phyloP scores from a whole-genome alignment of 53 echinoderm and acorn worm genomes.

The Mesocentrotus franciscanus region DNA sequence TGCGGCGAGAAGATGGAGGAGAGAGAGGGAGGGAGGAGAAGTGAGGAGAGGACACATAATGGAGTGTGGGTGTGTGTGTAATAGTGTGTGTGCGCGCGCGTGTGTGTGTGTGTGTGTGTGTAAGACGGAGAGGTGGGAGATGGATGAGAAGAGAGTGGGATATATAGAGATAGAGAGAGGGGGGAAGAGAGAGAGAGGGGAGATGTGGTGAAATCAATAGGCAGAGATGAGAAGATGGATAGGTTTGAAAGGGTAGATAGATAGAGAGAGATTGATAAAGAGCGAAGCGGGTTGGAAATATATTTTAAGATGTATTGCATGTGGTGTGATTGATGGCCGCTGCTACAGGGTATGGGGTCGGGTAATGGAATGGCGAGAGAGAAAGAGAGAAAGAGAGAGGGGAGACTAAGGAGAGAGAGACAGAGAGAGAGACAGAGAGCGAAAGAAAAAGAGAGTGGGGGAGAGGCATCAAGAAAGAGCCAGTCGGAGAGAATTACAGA shows the following conservation, averaged over 20 bases:
- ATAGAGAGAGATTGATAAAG: slow-evolving; percentile 3
- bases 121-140: too few species aligned
- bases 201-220: too few species aligned
- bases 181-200: neutral
- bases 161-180: neutral
- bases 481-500: too few species aligned
- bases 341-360: neutral
- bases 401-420: neutral
- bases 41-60: too few species aligned
- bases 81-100: too few species aligned
- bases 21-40: neutral
- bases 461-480: too few species aligned
- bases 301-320: neutral
- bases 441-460: neutral
- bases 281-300: neutral
- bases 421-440: neutral
- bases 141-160: neutral
- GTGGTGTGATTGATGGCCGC: neutral
- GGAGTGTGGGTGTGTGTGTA: too few species aligned
- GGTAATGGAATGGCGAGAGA: neutral
- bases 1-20: neutral
- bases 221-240: too few species aligned
- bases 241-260: neutral
- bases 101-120: too few species aligned
- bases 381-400: neutral